Conservation (phyloP, 2,888 invertebrate genomes). For the Amphipoea oculea region DNA sequence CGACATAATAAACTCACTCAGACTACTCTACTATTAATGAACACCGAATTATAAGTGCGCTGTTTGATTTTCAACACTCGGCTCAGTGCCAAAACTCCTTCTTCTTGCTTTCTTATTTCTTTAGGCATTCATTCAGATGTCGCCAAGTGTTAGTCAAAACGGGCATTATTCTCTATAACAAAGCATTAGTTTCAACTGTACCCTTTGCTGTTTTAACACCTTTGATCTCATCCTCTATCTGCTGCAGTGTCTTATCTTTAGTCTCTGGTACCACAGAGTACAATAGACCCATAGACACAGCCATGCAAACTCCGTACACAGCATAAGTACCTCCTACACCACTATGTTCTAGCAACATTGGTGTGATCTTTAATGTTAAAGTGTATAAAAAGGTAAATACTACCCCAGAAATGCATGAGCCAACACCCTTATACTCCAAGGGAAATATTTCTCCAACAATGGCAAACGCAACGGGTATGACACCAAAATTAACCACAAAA, state of each 20-base stretch:
- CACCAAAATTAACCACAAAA: conserved; percentile 67
- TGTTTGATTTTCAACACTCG: too few species aligned
- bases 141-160: background rate
- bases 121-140: background rate
- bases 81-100: too few species aligned
- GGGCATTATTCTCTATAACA: conserved; percentile 8
- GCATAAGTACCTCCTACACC: conserved; percentile 70
- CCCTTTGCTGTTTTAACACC: conserved; percentile 23
- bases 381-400: conserved; percentile 70
- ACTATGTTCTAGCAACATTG: conserved; percentile 68
- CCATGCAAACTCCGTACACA: conserved; percentile 67
- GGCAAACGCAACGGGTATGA: conserved; percentile 70
- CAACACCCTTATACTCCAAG: conserved; percentile 72
- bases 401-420: conserved; percentile 68
- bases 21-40: background rate
- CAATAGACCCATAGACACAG: conserved; percentile 66
- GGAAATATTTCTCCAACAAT: conserved; percentile 75
- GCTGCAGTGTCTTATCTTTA: conserved; percentile 73
- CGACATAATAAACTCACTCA: background rate
- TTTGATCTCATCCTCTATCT: conserved; percentile 74
- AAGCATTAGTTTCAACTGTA: conserved; percentile 22
- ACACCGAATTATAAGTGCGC: background rate
- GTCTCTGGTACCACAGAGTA: conserved; percentile 74
- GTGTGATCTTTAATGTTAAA: conserved; percentile 71
- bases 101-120: too few species aligned